Evolutionary conservation across 2,797 vertebrate species (phyloP), one percentile per base, ranked within the genome.

Genomic region (Odontamblyopus lacepedii): DNA sequence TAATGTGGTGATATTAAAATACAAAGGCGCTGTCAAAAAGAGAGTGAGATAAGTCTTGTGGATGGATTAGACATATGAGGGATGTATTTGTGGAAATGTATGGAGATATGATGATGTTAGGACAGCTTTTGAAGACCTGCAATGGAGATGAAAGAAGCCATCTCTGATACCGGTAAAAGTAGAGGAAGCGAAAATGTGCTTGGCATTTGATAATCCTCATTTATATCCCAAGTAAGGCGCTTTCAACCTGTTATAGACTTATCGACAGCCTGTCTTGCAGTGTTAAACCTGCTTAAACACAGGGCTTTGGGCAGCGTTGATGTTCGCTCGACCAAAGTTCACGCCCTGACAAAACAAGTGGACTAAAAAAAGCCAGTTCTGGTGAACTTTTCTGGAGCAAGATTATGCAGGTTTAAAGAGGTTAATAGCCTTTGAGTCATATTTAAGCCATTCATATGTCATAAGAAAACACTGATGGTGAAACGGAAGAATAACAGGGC

Each of bases 141-240:
- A 83, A 82, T 62, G n/a, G 55, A 76, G 80, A 89, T 84, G 76
- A 88, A 78, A 88, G 78, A 84, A 79, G 82, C 82, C 8, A 72
- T 71, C 76, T 78, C 60, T 74, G 79, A 84, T 80, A 77, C 63
- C 79, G 64, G 73, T 75, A 70, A 75, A 72, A 78, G 63, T 68
- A 78, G 69, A 83, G 60, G 73, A 78, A 30, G 61, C 73, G 75
- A 74, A 87, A 83, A 67, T 76, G 81, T 79, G 78, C 51, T 61
- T 73, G 78, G 83, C 70, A 80, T 86, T 88, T 84, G 71, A 87
- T 88, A 79, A 88, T 76, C 79, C 80, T 82, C 71, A 79, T 92
- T 89, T 85, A 77, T 85, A 83, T 82, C 73, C 38, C 26, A 59
- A 48, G 69, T 81, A 78, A 85, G 78, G 84, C 35, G 73, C 38